A percentile compares a stretch with the other conserved stretches of the same genome.
phyloP scores from a whole-genome alignment of 1,140 invertebrate species.

The Globodera rostochiensis region DNA sequence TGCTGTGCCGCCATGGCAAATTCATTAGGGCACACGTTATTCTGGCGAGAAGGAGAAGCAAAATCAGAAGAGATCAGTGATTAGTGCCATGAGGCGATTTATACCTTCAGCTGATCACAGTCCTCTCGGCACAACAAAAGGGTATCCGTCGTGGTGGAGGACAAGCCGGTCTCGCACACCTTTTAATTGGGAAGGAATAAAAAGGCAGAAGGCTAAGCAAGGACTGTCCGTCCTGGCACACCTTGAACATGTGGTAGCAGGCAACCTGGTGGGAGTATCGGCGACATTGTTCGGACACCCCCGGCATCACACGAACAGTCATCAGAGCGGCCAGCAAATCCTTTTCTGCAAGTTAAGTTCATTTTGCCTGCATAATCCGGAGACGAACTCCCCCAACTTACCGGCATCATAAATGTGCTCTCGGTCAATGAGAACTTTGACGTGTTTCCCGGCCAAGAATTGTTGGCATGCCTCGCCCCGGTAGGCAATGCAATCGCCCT shows the following conservation, averaged over 20 bases:
- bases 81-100: too few relatives aligned
- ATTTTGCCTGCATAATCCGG: background rate
- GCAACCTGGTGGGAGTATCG: slow-evolving; percentile 54
- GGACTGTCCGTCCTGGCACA: slow-evolving; percentile 35
- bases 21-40: slow-evolving; percentile 53
- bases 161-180: slow-evolving; percentile 8
- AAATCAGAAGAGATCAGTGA: background rate
- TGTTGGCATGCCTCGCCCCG: slow-evolving; percentile 44
- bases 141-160: slow-evolving; percentile 17
- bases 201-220: slow-evolving; percentile 17
- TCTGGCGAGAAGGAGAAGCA: slow-evolving; percentile 21
- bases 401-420: slow-evolving; percentile 57
- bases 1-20: slow-evolving; percentile 56
- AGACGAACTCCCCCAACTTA: slow-evolving; percentile 24
- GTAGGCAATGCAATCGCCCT: slow-evolving; percentile 52
- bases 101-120: slow-evolving; percentile 48
- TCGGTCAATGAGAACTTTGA: slow-evolving; percentile 52
- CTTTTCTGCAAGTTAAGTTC: slow-evolving; percentile 38
- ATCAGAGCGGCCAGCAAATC: slow-evolving; percentile 47
- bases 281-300: slow-evolving; percentile 49
- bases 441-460: slow-evolving; percentile 46
- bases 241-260: slow-evolving; percentile 54
- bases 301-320: slow-evolving; percentile 50
- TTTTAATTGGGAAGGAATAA: background rate
- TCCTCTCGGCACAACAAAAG: slow-evolving; percentile 52